These are phyloP conservation scores for Brachyrhaphis roseni DNA, from an alignment of 2,797 vertebrate species.

Conservation along the genomic window DNA sequence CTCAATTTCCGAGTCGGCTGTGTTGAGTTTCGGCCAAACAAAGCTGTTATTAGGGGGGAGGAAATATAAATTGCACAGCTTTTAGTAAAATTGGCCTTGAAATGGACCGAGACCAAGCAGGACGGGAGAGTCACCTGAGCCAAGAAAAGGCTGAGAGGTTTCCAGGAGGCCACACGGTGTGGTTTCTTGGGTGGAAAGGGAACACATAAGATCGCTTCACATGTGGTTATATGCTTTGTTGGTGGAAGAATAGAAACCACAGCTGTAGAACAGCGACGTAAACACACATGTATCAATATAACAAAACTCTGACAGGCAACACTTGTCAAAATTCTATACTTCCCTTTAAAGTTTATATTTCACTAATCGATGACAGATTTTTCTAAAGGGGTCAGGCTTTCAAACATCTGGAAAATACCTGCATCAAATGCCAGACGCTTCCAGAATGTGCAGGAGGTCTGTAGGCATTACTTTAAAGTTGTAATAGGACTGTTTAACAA, in stretches of 20 bases:
- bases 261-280: background rate
- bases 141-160: background rate
- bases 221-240: background rate
- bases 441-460: background rate
- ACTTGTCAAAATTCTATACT: background rate
- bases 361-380: background rate
- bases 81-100: slow-evolving; percentile 13
- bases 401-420: background rate
- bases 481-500: too few relatives aligned
- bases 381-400: background rate
- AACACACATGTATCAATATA: background rate
- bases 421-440: background rate
- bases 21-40: slow-evolving; percentile 10
- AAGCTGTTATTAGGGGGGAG: background rate
- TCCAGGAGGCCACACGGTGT: slow-evolving; percentile 17
- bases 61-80: slow-evolving; percentile 1
- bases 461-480: background rate
- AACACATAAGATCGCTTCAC: slow-evolving; percentile 19
- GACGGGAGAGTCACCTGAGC: background rate
- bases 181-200: slow-evolving; percentile 16
- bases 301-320: background rate
- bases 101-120: slow-evolving; percentile 7
- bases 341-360: background rate
- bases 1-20: background rate
- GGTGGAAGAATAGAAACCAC: slow-evolving; percentile 7